These are phyloP conservation scores for Anniella stebbinsi DNA, from an alignment of 2,797 vertebrate species.

Conservation along the genomic window DNA sequence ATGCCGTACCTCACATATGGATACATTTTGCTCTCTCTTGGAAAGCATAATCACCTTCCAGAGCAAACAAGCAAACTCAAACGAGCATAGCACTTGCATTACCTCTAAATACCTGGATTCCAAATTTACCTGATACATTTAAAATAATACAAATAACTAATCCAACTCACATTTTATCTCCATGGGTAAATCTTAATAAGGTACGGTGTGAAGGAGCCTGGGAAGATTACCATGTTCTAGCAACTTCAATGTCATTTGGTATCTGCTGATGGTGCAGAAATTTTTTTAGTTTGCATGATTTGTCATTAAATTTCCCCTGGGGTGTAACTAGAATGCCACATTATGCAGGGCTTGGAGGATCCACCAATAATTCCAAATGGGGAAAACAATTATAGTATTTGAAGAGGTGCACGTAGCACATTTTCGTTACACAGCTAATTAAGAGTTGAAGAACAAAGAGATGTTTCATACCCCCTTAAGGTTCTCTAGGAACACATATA, in stretches of 20 bases:
- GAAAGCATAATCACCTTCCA: too few species aligned
- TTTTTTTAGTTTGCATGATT: neutral
- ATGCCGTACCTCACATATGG: neutral
- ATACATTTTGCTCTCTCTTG: neutral
- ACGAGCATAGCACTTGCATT: neutral
- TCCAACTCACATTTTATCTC: neutral
- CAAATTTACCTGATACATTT: neutral
- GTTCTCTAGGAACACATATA: neutral
- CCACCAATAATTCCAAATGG: neutral
- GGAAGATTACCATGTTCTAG: neutral
- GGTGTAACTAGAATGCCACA: neutral
- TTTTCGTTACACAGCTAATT: neutral
- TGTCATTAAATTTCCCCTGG: neutral
- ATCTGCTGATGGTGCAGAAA: neutral
- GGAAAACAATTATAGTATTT: slow-evolving; percentile 17
- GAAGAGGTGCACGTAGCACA: neutral
- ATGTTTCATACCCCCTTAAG: slow-evolving; percentile 8
- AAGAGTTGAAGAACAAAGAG: neutral
- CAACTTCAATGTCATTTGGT: neutral
- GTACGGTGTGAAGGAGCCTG: neutral
- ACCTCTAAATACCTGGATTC: neutral
- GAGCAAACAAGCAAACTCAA: neutral
- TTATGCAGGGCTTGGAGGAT: slow-evolving; percentile 5
- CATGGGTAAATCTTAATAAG: neutral
- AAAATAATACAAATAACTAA: too few species aligned